Evolutionary conservation across 1,140 invertebrate genomes (phyloP).

Genomic region (Nixonia krombeini): DNA sequence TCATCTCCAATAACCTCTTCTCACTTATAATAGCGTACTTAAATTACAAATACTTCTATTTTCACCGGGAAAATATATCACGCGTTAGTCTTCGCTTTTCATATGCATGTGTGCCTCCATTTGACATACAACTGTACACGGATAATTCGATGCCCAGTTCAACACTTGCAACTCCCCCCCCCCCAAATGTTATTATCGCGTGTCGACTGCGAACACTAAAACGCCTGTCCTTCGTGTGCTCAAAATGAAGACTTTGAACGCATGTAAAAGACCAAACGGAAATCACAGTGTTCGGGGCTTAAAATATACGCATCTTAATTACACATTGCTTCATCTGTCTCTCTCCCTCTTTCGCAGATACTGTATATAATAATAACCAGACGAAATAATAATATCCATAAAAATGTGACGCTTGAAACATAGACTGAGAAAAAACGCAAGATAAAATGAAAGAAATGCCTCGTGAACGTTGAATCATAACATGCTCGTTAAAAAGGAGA

Average conservation of each 20-base stretch:
- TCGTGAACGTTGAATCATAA: constrained; percentile 4
- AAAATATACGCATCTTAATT: constrained; percentile 20
- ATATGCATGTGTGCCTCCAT: too few species aligned
- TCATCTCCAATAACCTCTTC: too few species aligned
- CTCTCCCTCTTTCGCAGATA: constrained; percentile 1
- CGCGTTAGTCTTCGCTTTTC: neutral
- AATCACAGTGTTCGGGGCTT: constrained; percentile 44
- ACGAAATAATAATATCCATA: too few species aligned
- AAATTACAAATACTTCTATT: too few species aligned
- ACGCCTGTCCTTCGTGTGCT: constrained; percentile 18
- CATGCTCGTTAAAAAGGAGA: constrained; percentile 8
- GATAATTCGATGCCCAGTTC: too few species aligned
- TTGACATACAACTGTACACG: too few species aligned
- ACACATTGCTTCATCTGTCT: neutral
- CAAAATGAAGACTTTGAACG: constrained; percentile 7
- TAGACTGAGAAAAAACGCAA: constrained; percentile 9
- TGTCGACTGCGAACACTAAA: too few species aligned
- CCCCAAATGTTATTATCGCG: too few species aligned
- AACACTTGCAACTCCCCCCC: too few species aligned
- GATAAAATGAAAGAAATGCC: constrained; percentile 34
- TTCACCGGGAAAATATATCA: too few species aligned
- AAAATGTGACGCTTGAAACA: neutral
- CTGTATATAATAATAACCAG: too few species aligned
- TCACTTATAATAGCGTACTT: too few species aligned
- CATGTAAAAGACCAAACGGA: constrained; percentile 26